A percentile compares a stretch with the other conserved stretches of the same genome.
Evolutionary conservation across 1,140 invertebrate genomes (phyloP).

Genomic region (Sitophilus oryzae): DNA sequence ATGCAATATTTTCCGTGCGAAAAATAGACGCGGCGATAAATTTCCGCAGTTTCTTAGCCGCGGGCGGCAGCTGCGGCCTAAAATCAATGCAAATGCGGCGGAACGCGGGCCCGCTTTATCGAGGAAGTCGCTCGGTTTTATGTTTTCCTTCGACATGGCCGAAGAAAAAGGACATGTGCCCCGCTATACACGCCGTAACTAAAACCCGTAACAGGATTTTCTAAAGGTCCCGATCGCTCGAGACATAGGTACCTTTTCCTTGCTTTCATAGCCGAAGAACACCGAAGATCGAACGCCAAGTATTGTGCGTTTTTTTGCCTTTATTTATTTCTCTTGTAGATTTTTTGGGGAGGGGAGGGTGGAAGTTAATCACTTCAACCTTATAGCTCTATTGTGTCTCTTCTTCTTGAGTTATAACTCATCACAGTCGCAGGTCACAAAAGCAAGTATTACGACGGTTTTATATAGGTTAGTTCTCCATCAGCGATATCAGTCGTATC

Average conservation of each 20-base stretch:
- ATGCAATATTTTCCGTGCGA: neutral
- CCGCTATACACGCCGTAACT: slow-evolving; percentile 23
- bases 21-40: neutral
- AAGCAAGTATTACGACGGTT: no score
- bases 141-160: slow-evolving; percentile 27
- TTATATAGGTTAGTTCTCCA: no score
- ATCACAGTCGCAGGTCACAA: no score
- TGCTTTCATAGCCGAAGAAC: no score
- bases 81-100: slow-evolving; percentile 28
- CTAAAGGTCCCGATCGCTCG: slow-evolving; percentile 13
- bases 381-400: no score
- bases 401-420: no score
- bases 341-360: no score
- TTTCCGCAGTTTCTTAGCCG: neutral
- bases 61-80: slow-evolving; percentile 13
- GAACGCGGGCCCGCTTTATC: slow-evolving; percentile 25
- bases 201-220: slow-evolving; percentile 26
- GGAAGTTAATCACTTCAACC: no score
- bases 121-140: slow-evolving; percentile 29
- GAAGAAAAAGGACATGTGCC: slow-evolving; percentile 26
- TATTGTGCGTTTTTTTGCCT: no score
- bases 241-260: neutral
- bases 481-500: no score
- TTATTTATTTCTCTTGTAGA: no score
- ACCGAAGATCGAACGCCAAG: no score